Evolutionary conservation across 2,888 invertebrate species (phyloP).

Genomic region (Asteroscopus sphinx): DNA sequence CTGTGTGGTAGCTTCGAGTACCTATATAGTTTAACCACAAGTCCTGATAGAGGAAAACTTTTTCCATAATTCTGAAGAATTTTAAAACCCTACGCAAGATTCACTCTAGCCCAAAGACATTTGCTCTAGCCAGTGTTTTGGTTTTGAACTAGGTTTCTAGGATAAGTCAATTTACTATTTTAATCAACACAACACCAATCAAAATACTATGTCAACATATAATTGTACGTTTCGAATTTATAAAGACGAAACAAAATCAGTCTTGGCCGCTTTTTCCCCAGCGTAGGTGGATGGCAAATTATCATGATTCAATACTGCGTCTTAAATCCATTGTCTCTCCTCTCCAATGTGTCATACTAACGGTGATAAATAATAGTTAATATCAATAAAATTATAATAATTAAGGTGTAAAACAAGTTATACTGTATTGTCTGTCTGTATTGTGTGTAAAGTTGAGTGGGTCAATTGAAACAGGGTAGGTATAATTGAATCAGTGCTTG

Average conservation of each 20-base stretch:
- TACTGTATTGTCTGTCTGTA: constrained; percentile 7
- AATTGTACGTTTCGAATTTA: constrained; percentile 40
- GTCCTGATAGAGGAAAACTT: no score
- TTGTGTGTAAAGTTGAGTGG: constrained; percentile 6
- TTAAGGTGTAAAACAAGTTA: constrained; percentile 30
- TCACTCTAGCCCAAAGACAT: no score
- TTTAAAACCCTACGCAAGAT: no score
- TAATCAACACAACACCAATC: constrained; percentile 26
- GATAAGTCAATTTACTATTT: background rate
- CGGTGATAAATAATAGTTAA: constrained; percentile 33
- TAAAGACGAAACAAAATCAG: constrained; percentile 25
- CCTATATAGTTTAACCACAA: no score
- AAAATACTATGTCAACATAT: constrained; percentile 35
- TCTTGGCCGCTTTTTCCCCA: constrained; percentile 33
- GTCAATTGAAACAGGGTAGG: constrained; percentile 6
- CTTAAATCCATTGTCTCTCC: constrained; percentile 41
- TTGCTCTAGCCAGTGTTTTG: no score
- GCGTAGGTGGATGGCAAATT: constrained; percentile 40
- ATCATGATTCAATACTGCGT: constrained; percentile 22
- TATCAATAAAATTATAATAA: constrained; percentile 15
- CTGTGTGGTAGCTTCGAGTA: no score
- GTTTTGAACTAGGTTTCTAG: no score
- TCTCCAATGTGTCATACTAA: constrained; percentile 32
- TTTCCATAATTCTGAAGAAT: no score
- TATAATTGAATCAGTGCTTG: constrained; percentile 2